Conservation (phyloP, 1,140 invertebrate genomes). For the Mizuhopecten yessoensis region DNA sequence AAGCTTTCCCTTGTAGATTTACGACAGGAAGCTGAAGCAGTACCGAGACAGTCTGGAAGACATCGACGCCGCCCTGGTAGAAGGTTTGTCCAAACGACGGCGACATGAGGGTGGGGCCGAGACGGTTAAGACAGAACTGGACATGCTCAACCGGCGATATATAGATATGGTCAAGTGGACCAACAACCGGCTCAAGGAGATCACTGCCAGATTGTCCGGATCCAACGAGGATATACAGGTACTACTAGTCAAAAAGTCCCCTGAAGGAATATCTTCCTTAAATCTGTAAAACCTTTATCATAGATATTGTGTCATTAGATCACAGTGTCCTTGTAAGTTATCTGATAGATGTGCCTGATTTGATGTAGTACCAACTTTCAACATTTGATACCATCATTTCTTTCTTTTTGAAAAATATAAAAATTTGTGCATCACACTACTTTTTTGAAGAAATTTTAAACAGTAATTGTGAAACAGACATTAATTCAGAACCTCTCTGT, state of each 20-base stretch:
- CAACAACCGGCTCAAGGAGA: constrained; percentile 75
- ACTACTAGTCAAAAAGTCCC: background rate
- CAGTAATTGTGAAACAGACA: no score
- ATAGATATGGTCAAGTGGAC: constrained; percentile 79
- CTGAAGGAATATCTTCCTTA: no score
- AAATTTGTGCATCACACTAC: no score
- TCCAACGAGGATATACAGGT: constrained; percentile 77
- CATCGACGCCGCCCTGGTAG: constrained; percentile 81
- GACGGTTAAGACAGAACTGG: constrained; percentile 91
- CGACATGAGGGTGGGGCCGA: constrained; percentile 88
- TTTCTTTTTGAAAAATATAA: no score
- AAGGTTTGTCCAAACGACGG: constrained; percentile 79
- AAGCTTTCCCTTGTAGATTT: constrained; percentile 88
- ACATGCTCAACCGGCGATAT: constrained; percentile 86
- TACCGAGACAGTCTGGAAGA: constrained; percentile 95
- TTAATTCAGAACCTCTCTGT: no score
- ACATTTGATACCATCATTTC: no score
- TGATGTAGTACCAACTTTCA: no score
- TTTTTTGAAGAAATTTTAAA: no score
- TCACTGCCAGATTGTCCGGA: constrained; percentile 73
- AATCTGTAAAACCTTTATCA: background rate
- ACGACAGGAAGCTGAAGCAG: constrained; percentile 92
- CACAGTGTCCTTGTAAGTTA: background rate
- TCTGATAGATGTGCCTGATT: no score
- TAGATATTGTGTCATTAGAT: background rate